phyloP scores from a whole-genome alignment of 2,888 invertebrate genomes.

The Nudaria mundana region DNA sequence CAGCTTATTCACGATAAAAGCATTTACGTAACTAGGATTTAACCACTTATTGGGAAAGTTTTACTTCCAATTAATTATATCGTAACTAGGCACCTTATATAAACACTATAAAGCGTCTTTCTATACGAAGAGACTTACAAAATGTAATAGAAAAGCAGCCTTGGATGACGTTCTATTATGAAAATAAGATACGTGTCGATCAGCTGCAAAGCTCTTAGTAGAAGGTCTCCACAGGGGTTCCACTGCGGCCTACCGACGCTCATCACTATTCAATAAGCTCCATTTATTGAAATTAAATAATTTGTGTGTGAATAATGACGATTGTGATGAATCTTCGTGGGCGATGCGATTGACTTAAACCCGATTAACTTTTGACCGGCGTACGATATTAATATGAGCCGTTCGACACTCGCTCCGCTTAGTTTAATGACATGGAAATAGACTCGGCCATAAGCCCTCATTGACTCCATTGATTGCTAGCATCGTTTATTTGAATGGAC shows the following conservation, averaged over 20 bases:
- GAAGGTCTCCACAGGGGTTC: conserved; percentile 62
- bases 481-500: conserved; percentile 49
- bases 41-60: conserved; percentile 61
- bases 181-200: conserved; percentile 31
- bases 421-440: conserved; percentile 72
- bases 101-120: conserved; percentile 37
- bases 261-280: conserved; percentile 81
- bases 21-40: conserved; percentile 70
- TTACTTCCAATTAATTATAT: conserved; percentile 7
- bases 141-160: conserved; percentile 13
- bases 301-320: conserved; percentile 82
- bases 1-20: conserved; percentile 49
- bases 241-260: conserved; percentile 72
- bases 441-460: conserved; percentile 40
- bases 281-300: conserved; percentile 82
- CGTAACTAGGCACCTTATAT: conserved; percentile 2
- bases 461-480: conserved; percentile 48
- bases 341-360: conserved; percentile 78
- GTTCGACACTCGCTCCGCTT: conserved; percentile 46
- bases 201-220: conserved; percentile 26
- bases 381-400: conserved; percentile 73
- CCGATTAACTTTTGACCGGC: conserved; percentile 80
- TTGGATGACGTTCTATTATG: conserved; percentile 27
- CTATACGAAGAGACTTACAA: neutral
- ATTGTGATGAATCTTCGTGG: conserved; percentile 81